Conservation (phyloP, 2,888 invertebrate genomes). For the Epinotia bilunana region DNA sequence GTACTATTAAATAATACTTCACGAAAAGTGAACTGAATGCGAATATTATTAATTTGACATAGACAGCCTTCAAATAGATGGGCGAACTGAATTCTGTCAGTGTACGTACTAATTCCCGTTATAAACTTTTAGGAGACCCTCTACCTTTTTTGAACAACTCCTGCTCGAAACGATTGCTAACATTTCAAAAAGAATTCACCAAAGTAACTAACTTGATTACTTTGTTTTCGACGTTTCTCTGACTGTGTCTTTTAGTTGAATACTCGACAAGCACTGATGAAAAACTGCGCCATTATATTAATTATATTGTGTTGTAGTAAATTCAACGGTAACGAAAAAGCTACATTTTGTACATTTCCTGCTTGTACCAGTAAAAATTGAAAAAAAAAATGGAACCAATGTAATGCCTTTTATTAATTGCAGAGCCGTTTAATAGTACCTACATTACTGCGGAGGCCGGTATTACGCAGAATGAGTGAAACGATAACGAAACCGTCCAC, state of each 20-base stretch:
- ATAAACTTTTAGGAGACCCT: slow-evolving; percentile 3
- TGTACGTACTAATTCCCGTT: slow-evolving; percentile 1
- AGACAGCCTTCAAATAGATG: not conserved
- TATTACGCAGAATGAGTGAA: too few relatives aligned
- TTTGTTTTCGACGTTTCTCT: not conserved
- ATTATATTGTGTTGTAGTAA: too few relatives aligned
- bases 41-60: not conserved
- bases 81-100: not conserved
- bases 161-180: not conserved
- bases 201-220: slow-evolving; percentile 7
- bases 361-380: too few relatives aligned
- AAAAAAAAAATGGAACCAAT: not conserved
- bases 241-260: slow-evolving; percentile 16
- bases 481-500: too few relatives aligned
- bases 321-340: too few relatives aligned
- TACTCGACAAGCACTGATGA: not conserved
- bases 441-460: too few relatives aligned
- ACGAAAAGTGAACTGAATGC: too few relatives aligned
- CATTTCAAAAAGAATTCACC: slow-evolving; percentile 12
- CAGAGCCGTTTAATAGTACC: too few relatives aligned
- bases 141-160: not conserved
- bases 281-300: too few relatives aligned
- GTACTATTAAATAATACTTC: too few relatives aligned
- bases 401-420: too few relatives aligned
- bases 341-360: too few relatives aligned